Evolutionary conservation across 2,888 invertebrate species (phyloP).

Genomic region (Hirtodrosophila cameraria): DNA sequence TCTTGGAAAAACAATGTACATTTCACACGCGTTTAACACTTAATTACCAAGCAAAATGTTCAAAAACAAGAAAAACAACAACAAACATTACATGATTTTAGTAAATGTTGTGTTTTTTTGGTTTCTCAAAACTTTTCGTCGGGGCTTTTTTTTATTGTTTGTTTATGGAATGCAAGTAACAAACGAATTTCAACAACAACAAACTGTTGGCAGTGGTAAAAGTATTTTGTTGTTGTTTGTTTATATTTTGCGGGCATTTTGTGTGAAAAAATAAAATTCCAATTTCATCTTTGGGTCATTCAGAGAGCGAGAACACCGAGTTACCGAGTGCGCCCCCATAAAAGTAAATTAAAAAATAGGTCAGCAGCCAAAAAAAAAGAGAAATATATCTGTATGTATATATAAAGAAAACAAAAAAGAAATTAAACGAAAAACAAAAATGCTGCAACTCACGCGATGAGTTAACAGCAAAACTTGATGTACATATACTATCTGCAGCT

Average conservation of each 20-base stretch:
- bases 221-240: constrained; percentile 25
- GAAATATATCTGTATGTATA: not conserved
- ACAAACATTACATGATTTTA: constrained; percentile 37
- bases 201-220: constrained; percentile 38
- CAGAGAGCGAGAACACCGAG: too few relatives aligned
- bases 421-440: constrained; percentile 34
- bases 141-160: constrained; percentile 4
- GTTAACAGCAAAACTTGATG: constrained; percentile 69
- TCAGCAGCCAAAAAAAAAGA: constrained; percentile 21
- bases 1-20: constrained; percentile 18
- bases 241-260: constrained; percentile 26
- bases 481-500: not conserved
- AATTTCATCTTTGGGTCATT: constrained; percentile 52
- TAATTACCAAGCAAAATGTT: constrained; percentile 37
- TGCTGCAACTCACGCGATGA: constrained; percentile 70
- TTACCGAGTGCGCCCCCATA: constrained; percentile 8
- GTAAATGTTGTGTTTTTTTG: constrained; percentile 43
- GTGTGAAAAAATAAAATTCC: constrained; percentile 53
- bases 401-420: constrained; percentile 10
- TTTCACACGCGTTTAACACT: constrained; percentile 24
- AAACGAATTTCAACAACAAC: constrained; percentile 37
- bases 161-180: constrained; percentile 7
- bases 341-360: constrained; percentile 59
- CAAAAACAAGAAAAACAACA: constrained; percentile 4
- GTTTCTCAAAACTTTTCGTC: not conserved